These are phyloP conservation scores for Asobara japonica DNA, from an alignment of 1,140 invertebrate species.

Conservation along the genomic window DNA sequence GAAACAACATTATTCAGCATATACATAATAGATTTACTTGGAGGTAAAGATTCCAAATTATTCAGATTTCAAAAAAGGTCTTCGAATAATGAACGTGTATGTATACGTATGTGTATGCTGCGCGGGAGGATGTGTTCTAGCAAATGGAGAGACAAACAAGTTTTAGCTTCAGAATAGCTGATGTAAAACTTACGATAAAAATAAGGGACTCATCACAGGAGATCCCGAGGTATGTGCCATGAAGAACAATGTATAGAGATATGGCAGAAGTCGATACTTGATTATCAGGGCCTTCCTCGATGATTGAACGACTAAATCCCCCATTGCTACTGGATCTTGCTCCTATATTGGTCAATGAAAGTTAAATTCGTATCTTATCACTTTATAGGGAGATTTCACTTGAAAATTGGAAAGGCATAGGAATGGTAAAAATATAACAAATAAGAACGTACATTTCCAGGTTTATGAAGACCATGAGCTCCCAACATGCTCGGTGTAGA, in stretches of 20 bases:
- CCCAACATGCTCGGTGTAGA: no score
- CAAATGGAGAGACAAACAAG: not conserved
- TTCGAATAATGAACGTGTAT: no score
- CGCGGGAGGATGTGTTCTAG: no score
- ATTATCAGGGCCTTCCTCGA: constrained; percentile 72
- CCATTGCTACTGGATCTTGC: constrained; percentile 82
- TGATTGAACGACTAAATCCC: constrained; percentile 73
- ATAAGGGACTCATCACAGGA: constrained; percentile 81
- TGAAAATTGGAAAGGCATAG: no score
- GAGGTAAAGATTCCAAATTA: no score
- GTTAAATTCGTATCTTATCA: no score
- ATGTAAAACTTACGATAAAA: constrained; percentile 74
- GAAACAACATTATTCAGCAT: no score
- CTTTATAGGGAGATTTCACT: no score
- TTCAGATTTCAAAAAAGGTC: no score
- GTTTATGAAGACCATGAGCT: no score
- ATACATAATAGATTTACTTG: no score
- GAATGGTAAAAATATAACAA: not conserved
- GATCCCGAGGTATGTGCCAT: constrained; percentile 75
- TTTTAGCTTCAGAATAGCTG: constrained; percentile 17
- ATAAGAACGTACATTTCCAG: constrained; percentile 10
- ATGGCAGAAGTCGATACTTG: constrained; percentile 82
- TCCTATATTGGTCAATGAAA: constrained; percentile 66
- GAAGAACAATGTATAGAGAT: constrained; percentile 85
- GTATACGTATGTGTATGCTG: no score